Conservation (phyloP, 2,113 vertebrate species). For the Cebidichthys violaceus region DNA sequence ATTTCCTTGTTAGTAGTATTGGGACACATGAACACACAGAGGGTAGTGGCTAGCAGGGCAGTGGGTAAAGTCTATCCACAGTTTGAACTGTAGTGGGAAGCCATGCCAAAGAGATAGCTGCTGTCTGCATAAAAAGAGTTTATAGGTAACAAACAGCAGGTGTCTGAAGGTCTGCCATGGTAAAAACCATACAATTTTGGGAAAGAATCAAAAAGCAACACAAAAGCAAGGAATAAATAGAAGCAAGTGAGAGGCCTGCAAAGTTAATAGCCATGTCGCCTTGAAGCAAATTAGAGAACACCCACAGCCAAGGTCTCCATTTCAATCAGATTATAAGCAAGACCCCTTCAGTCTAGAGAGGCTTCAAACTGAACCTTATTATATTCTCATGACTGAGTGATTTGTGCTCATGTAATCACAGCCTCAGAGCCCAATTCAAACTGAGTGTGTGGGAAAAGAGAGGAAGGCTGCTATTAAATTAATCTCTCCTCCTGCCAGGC, state of each 20-base stretch:
- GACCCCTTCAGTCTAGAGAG: constrained; percentile 64
- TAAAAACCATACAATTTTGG: constrained; percentile 15
- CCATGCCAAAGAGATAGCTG: constrained; percentile 59
- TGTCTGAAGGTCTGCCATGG: constrained; percentile 21
- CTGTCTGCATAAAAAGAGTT: constrained; percentile 41
- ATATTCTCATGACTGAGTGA: constrained; percentile 71
- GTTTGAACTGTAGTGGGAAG: constrained; percentile 49
- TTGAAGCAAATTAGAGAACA: constrained; percentile 57
- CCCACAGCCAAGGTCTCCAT: constrained; percentile 57
- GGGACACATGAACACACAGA: constrained; percentile 60
- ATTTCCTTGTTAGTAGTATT: constrained; percentile 57
- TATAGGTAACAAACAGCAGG: constrained; percentile 37
- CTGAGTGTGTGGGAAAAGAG: constrained; percentile 73
- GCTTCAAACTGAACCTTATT: constrained; percentile 67
- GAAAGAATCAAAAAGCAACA: constrained; percentile 34
- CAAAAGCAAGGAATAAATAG: constrained; percentile 32
- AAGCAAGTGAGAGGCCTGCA: constrained; percentile 47
- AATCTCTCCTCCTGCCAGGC: constrained; percentile 86
- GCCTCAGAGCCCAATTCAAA: constrained; percentile 78
- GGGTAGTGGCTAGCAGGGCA: constrained; percentile 41
- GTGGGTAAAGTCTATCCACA: constrained; percentile 38
- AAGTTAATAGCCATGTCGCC: constrained; percentile 54
- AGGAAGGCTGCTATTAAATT: constrained; percentile 69
- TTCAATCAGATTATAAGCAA: constrained; percentile 68
- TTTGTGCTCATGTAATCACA: constrained; percentile 72